These are phyloP conservation scores for Scalopus aquaticus DNA, from an alignment of 2,113 vertebrate species.

Conservation along the genomic window DNA sequence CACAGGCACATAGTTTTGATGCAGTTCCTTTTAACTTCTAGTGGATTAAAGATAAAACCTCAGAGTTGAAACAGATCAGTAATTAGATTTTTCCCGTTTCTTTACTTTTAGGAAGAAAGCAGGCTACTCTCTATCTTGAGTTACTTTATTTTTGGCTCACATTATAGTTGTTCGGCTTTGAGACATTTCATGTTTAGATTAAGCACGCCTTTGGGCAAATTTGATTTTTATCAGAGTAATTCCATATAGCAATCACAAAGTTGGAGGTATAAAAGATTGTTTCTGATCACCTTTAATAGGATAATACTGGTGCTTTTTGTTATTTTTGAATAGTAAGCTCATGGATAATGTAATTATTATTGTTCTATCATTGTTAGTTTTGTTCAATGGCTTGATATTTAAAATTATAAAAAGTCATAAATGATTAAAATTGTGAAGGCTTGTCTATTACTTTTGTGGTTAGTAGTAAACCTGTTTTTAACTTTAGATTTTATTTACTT, in stretches of 20 bases:
- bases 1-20: slow-evolving; percentile 61
- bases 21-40: slow-evolving; percentile 66
- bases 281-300: slow-evolving; percentile 50
- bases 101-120: slow-evolving; percentile 59
- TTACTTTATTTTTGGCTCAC: slow-evolving; percentile 65
- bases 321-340: slow-evolving; percentile 51
- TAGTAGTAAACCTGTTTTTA: slow-evolving; percentile 22
- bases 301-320: slow-evolving; percentile 13
- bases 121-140: slow-evolving; percentile 31
- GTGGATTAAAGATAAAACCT: slow-evolving; percentile 74
- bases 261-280: slow-evolving; percentile 14
- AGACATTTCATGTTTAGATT: slow-evolving; percentile 68
- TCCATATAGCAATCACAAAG: slow-evolving; percentile 21
- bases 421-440: not conserved
- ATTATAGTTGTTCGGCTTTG: slow-evolving; percentile 57
- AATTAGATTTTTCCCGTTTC: slow-evolving; percentile 70
- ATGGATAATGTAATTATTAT: slow-evolving; percentile 20
- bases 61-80: slow-evolving; percentile 66
- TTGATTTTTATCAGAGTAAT: slow-evolving; percentile 71
- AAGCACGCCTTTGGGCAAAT: slow-evolving; percentile 61
- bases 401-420: slow-evolving; percentile 14
- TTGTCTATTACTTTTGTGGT: not conserved
- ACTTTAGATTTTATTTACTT: not conserved
- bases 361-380: not conserved
- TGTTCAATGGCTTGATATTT: slow-evolving; percentile 8